Conservation (phyloP, 2,113 vertebrate genomes). For the Thamnophis sirtalis region DNA sequence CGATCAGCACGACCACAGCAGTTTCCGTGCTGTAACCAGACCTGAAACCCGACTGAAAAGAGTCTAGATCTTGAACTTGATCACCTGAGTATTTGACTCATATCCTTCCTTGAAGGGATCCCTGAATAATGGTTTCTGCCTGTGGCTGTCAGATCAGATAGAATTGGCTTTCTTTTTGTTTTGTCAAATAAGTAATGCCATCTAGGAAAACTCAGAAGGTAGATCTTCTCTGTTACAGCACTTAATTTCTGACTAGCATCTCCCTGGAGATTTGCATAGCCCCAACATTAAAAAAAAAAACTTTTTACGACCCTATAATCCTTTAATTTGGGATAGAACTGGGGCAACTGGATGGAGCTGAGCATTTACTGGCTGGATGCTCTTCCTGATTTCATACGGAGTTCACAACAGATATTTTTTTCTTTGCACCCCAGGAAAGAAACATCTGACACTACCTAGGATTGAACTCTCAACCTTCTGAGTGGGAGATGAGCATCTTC, state of each 20-base stretch:
- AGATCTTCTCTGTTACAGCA: neutral
- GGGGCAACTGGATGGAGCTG: neutral
- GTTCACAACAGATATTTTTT: neutral
- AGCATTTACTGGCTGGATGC: neutral
- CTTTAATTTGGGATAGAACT: neutral
- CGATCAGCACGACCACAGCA: too few relatives aligned
- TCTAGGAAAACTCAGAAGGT: neutral
- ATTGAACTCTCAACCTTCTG: neutral
- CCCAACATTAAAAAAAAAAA: neutral
- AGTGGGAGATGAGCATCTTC: neutral
- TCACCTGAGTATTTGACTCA: neutral
- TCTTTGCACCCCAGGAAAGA: neutral
- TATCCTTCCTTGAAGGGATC: neutral
- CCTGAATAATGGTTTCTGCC: neutral
- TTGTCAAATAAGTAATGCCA: neutral
- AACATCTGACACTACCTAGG: neutral
- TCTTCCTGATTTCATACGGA: neutral
- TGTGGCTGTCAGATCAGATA: neutral
- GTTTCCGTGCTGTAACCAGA: too few relatives aligned
- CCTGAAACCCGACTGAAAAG: too few relatives aligned
- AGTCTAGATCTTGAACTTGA: too few relatives aligned
- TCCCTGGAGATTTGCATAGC: neutral
- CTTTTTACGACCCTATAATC: neutral
- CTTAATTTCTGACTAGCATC: neutral
- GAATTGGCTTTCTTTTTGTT: neutral